Conservation (phyloP, 2,797 vertebrate genomes). For the Parauchenoglanis ngamensis region DNA sequence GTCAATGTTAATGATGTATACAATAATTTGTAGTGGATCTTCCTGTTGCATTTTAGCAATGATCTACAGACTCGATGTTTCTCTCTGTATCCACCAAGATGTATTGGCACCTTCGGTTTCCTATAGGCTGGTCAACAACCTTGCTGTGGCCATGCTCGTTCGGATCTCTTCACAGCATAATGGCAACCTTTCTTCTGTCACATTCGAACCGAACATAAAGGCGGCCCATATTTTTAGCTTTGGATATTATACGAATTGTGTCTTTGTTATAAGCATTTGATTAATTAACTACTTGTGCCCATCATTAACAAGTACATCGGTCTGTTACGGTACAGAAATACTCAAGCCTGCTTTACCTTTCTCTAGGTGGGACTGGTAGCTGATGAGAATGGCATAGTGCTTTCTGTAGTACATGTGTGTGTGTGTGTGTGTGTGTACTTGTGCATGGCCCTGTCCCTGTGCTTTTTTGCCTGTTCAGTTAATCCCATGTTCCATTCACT, state of each 20-base stretch:
- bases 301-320: not conserved
- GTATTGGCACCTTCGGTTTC: not conserved
- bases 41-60: not conserved
- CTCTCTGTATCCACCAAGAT: not conserved
- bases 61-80: not conserved
- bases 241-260: not conserved
- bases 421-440: conserved; percentile 27
- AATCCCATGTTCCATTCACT: conserved; percentile 1
- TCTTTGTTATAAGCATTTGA: not conserved
- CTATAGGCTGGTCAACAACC: not conserved
- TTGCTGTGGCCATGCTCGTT: not conserved
- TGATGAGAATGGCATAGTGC: conserved; percentile 60
- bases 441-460: conserved; percentile 14
- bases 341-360: conserved; percentile 32
- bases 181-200: not conserved
- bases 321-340: not conserved
- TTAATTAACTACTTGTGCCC: not conserved
- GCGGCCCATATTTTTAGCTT: not conserved
- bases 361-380: conserved; percentile 45
- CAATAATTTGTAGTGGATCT: not conserved
- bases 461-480: not conserved
- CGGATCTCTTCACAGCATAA: not conserved
- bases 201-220: not conserved
- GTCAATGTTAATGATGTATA: not conserved
- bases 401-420: conserved; percentile 58